Percentiles rank a stretch among this genome's conserved stretches.
Evolutionary conservation across 2,888 invertebrate genomes (phyloP).

Genomic region (Drosophila picticornis): DNA sequence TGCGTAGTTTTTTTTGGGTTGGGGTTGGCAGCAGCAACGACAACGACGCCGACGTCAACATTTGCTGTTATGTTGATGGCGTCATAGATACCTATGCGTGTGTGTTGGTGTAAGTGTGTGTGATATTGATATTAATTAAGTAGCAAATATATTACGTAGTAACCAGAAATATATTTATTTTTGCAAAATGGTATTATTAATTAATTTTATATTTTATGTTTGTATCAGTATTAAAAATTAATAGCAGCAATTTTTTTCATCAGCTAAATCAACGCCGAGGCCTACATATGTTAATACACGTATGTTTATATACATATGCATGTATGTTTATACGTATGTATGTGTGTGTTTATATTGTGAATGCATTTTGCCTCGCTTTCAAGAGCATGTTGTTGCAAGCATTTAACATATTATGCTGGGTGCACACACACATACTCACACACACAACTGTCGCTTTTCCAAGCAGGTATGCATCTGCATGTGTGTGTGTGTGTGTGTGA

Average conservation of each 20-base stretch:
- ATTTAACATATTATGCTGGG: slow-evolving; percentile 52
- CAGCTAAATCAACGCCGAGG: slow-evolving; percentile 41
- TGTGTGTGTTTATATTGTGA: slow-evolving; percentile 39
- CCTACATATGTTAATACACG: slow-evolving; percentile 5
- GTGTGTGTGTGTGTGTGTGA: background rate
- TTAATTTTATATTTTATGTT: background rate
- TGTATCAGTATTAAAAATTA: slow-evolving; percentile 18
- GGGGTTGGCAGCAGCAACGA: slow-evolving; percentile 47
- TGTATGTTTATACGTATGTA: background rate
- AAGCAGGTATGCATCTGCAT: slow-evolving; percentile 59
- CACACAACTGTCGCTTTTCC: slow-evolving; percentile 58
- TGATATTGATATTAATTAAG: background rate
- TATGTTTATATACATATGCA: slow-evolving; percentile 1
- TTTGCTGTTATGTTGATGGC: slow-evolving; percentile 69
- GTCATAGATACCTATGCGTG: slow-evolving; percentile 56
- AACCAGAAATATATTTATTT: background rate
- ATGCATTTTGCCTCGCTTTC: slow-evolving; percentile 61
- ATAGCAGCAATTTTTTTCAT: slow-evolving; percentile 39
- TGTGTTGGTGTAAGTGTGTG: background rate
- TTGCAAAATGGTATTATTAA: background rate
- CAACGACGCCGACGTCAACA: slow-evolving; percentile 53
- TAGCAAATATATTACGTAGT: background rate
- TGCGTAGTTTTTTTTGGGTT: slow-evolving; percentile 74
- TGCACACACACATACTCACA: slow-evolving; percentile 6
- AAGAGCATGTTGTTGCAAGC: slow-evolving; percentile 56